Conservation (phyloP, 2,113 vertebrate genomes). For the Mesitornis unicolor region DNA sequence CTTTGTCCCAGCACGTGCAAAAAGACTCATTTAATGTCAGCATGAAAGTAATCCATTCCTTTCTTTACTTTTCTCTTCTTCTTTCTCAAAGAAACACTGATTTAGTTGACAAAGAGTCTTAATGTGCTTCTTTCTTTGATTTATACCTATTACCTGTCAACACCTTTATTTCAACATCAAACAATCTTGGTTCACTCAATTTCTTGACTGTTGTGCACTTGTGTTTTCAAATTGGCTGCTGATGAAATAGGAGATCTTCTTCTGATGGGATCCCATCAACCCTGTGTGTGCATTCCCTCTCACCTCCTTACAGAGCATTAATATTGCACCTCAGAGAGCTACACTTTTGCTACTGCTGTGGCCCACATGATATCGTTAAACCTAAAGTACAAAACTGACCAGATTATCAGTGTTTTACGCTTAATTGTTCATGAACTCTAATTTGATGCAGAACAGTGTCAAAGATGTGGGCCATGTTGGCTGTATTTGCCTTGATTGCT, state of each 20-base stretch:
- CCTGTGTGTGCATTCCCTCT: background rate
- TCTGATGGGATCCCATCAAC: background rate
- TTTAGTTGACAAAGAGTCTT: background rate
- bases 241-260: background rate
- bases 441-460: background rate
- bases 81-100: background rate
- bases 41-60: background rate
- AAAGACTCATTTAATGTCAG: background rate
- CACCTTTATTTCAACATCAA: background rate
- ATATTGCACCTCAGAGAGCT: background rate
- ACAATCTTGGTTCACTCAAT: background rate
- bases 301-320: background rate
- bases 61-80: background rate
- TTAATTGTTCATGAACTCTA: background rate
- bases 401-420: background rate
- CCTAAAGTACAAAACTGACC: background rate
- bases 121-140: background rate
- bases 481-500: background rate
- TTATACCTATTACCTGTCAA: background rate
- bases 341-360: background rate
- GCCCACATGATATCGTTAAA: background rate
- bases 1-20: background rate
- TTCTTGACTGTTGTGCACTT: background rate
- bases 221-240: background rate
- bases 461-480: accelerated